Percentiles rank a stretch among this genome's conserved stretches.
phyloP scores from a whole-genome alignment of 92 coral and sea anemone genomes.

The Phenganax stokvisi region DNA sequence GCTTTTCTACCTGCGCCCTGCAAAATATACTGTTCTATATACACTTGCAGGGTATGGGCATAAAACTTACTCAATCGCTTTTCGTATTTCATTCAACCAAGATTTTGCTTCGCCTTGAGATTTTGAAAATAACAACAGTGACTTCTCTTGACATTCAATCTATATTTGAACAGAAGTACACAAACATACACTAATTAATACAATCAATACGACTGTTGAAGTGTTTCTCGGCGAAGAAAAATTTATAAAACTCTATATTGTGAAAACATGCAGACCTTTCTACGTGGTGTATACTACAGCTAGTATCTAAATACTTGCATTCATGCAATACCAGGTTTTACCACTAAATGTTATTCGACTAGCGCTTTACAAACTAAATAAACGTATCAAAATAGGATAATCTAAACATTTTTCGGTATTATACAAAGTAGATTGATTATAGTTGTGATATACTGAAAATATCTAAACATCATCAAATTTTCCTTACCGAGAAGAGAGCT shows the following conservation, averaged over 20 bases:
- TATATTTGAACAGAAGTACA: constrained; percentile 17
- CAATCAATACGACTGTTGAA: neutral
- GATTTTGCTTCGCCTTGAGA: constrained; percentile 74
- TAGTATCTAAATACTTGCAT: too few relatives aligned
- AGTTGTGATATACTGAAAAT: neutral
- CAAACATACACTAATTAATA: neutral
- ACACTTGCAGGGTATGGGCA: too few relatives aligned
- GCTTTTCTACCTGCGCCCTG: too few relatives aligned
- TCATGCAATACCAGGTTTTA: too few relatives aligned
- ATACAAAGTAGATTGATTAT: too few relatives aligned
- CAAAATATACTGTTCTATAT: too few relatives aligned
- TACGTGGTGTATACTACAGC: too few relatives aligned
- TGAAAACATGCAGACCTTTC: too few relatives aligned
- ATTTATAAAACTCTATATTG: too few relatives aligned
- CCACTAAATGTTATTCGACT: too few relatives aligned
- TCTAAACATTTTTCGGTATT: neutral
- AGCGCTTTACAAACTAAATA: too few relatives aligned
- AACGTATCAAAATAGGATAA: neutral
- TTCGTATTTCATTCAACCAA: constrained; percentile 70
- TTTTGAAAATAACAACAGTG: constrained; percentile 76
- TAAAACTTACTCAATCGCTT: constrained; percentile 62
- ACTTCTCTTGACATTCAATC: constrained; percentile 80
- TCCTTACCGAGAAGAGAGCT: constrained; percentile 74
- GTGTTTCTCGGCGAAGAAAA: neutral
- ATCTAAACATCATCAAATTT: neutral